Evolutionary conservation across 2,113 vertebrate species (phyloP).

Genomic region (Platichthys stellatus): DNA sequence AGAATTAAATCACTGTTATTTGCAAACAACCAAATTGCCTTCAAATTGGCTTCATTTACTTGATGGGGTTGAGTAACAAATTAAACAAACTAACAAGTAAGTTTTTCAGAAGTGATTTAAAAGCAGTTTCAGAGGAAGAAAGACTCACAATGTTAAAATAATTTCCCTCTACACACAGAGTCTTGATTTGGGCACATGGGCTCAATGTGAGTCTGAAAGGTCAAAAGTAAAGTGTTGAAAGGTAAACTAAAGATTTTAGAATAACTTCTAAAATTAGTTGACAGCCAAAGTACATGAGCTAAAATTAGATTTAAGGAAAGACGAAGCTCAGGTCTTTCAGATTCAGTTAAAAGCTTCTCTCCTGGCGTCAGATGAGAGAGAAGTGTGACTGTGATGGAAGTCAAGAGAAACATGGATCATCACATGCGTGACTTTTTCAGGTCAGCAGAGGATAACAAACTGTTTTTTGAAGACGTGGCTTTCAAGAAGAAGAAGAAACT

Average conservation of each 20-base stretch:
- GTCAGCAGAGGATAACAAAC: conserved; percentile 45
- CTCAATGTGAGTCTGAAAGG: conserved; percentile 7
- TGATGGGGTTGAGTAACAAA: too few relatives aligned
- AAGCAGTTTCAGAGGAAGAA: neutral
- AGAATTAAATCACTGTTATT: too few relatives aligned
- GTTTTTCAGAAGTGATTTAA: neutral
- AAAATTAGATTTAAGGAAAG: conserved; percentile 54
- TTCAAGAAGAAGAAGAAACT: neutral
- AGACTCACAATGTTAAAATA: neutral
- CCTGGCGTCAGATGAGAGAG: conserved; percentile 37
- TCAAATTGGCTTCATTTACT: too few relatives aligned
- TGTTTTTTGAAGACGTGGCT: conserved; percentile 5
- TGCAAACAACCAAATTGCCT: too few relatives aligned
- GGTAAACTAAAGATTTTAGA: neutral
- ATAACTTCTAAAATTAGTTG: conserved; percentile 41
- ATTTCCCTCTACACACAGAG: neutral
- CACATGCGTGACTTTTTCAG: conserved; percentile 53
- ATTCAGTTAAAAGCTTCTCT: conserved; percentile 37
- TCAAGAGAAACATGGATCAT: conserved; percentile 40
- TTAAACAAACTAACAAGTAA: too few relatives aligned
- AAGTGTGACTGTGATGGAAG: conserved; percentile 37
- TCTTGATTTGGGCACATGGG: neutral
- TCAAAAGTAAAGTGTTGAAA: neutral
- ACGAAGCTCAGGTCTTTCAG: conserved; percentile 28
- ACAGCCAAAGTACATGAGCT: conserved; percentile 22